Evolutionary conservation across 1,140 invertebrate species (phyloP).

Genomic region (Lethocerus indicus): DNA sequence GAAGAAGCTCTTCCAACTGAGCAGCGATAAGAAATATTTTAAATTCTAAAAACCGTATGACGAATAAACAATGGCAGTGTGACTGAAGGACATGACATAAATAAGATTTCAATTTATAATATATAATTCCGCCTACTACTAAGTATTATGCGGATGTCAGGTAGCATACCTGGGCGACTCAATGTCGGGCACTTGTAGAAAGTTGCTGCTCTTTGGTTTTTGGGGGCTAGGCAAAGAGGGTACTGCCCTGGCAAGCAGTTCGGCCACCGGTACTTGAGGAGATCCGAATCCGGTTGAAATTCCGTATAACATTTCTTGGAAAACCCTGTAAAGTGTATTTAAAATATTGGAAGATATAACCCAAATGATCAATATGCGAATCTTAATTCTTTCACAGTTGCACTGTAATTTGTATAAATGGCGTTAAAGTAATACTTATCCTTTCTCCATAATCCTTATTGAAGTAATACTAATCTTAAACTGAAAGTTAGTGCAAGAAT

Average conservation of each 20-base stretch:
- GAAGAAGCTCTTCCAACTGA: not conserved
- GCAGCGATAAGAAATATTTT: not conserved
- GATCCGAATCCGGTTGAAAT: conserved; percentile 88
- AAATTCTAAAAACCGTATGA: not conserved
- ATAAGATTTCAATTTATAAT: not conserved
- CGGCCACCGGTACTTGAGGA: conserved; percentile 77
- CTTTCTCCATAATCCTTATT: too few relatives aligned
- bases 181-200: conserved; percentile 66
- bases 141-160: too few relatives aligned
- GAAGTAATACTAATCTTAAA: too few relatives aligned
- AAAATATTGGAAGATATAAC: too few relatives aligned
- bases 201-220: conserved; percentile 80
- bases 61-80: not conserved
- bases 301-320: conserved; percentile 89
- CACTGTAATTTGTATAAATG: too few relatives aligned
- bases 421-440: too few relatives aligned
- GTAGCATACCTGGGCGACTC: conserved; percentile 43
- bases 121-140: not conserved
- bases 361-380: too few relatives aligned
- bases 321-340: conserved; percentile 42
- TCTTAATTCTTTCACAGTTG: too few relatives aligned
- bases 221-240: conserved; percentile 68
- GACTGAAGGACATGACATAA: not conserved
- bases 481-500: too few relatives aligned
- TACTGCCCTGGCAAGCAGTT: conserved; percentile 65